Evolutionary conservation across 53 echinoderm and acorn worm genomes (phyloP).

Genomic region (Echinarachnius parma): DNA sequence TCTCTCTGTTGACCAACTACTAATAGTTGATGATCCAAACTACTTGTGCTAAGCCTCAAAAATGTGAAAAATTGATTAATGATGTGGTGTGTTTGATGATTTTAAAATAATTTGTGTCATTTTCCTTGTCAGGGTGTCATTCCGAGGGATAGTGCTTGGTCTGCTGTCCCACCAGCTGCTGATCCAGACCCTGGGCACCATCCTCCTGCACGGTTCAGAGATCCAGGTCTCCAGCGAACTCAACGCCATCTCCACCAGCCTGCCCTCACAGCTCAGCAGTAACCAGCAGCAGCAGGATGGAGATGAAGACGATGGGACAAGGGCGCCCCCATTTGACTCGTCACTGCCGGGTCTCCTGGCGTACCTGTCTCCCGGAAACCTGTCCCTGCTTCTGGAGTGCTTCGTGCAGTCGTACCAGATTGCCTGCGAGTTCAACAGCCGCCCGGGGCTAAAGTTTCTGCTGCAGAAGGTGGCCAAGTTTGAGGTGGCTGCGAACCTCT

Average conservation of each 20-base stretch:
- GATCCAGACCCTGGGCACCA: constrained; percentile 92
- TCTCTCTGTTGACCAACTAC: too few relatives aligned
- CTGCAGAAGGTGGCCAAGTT: constrained; percentile 99
- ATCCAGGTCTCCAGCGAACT: constrained; percentile 74
- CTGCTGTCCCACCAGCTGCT: constrained; percentile 92
- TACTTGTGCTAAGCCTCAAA: too few relatives aligned
- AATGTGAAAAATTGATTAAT: too few relatives aligned
- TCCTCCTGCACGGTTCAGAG: constrained; percentile 91
- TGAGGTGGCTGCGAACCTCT: constrained; percentile 91
- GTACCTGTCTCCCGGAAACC: constrained; percentile 87
- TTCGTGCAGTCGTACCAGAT: constrained; percentile 95
- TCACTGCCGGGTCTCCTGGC: constrained; percentile 92
- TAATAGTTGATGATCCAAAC: too few relatives aligned
- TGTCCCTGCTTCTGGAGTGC: constrained; percentile 88
- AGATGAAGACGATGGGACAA: constrained; percentile 20
- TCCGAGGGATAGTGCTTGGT: constrained; percentile 89
- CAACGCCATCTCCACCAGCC: constrained; percentile 61
- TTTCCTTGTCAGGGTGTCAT: constrained; percentile 95
- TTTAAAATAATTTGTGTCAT: too few relatives aligned
- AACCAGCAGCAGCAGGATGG: constrained; percentile 40
- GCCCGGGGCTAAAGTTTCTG: constrained; percentile 96
- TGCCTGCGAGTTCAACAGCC: constrained; percentile 94
- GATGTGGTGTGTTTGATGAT: too few relatives aligned
- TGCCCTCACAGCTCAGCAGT: constrained; percentile 41
- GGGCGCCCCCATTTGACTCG: constrained; percentile 49